Evolutionary conservation across 2,797 vertebrate genomes (phyloP).

Genomic region (Chelon auratus): DNA sequence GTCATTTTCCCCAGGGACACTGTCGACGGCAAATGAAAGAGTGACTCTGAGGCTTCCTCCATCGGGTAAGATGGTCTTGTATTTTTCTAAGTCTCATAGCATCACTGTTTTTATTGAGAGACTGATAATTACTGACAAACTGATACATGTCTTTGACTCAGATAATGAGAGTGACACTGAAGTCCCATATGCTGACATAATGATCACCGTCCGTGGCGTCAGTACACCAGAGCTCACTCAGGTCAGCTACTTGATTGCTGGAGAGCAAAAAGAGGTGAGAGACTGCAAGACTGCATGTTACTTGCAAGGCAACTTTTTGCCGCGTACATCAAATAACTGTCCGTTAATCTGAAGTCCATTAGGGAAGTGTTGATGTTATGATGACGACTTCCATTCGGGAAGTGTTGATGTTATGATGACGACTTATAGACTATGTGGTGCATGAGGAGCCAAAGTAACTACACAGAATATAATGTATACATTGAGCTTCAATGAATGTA

Average conservation of each 20-base stretch:
- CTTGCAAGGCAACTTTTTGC: no score
- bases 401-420: neutral
- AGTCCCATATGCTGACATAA: conserved; percentile 87
- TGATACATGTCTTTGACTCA: conserved; percentile 42
- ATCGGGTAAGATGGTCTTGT: conserved; percentile 55
- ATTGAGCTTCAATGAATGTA: neutral
- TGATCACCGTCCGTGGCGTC: conserved; percentile 84
- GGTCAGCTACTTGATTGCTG: conserved; percentile 62
- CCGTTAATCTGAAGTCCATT: no score
- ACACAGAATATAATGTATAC: neutral
- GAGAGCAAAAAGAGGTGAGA: conserved; percentile 77
- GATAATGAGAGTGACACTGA: conserved; percentile 84
- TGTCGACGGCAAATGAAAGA: conserved; percentile 65
- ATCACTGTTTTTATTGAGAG: neutral
- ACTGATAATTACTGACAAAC: conserved; percentile 3
- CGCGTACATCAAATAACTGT: no score
- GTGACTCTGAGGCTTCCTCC: conserved; percentile 69
- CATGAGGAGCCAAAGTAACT: neutral
- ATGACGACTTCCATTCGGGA: neutral
- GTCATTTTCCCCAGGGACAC: conserved; percentile 40
- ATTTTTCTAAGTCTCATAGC: neutral
- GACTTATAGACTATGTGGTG: neutral
- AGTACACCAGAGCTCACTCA: conserved; percentile 84
- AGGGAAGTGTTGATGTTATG: neutral
- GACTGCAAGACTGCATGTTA: neutral